Evolutionary conservation across 2,113 vertebrate genomes (phyloP).

Genomic region (Sander lucioperca): DNA sequence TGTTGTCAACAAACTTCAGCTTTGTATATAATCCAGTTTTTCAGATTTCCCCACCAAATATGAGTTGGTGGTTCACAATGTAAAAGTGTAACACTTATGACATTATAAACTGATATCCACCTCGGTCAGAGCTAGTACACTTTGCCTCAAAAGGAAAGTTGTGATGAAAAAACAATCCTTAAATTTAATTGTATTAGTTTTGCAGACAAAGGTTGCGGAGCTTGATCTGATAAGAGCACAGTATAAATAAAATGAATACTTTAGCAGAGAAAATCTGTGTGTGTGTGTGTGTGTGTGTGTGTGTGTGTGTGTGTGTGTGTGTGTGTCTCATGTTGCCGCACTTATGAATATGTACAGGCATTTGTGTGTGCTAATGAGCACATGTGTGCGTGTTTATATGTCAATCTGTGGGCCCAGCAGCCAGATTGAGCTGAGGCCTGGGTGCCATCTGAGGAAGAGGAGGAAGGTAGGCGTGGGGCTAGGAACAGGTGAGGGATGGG

Average conservation of each 20-base stretch:
- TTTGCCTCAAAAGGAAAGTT: neutral
- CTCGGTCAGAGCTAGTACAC: neutral
- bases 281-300: too few relatives aligned
- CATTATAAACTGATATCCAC: neutral
- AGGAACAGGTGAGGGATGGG: slow-evolving; percentile 42
- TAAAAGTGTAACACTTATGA: neutral
- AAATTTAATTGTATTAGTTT: neutral
- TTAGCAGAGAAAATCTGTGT: neutral
- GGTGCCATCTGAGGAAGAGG: slow-evolving; percentile 74
- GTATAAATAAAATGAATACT: neutral
- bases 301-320: too few relatives aligned
- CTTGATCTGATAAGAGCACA: neutral
- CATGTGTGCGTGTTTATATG: slow-evolving; percentile 39
- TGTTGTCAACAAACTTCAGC: neutral
- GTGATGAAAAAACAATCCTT: neutral
- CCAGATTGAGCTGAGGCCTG: slow-evolving; percentile 60
- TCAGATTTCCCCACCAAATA: neutral
- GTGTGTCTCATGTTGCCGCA: slow-evolving; percentile 15
- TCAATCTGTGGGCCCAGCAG: slow-evolving; percentile 63
- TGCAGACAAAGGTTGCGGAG: neutral
- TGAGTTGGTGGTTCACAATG: neutral
- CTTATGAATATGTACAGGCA: slow-evolving; percentile 63
- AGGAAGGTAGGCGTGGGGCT: slow-evolving; percentile 74
- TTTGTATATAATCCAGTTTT: neutral
- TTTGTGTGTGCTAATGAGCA: slow-evolving; percentile 63